Evolutionary conservation across 2,113 vertebrate genomes (phyloP).

Genomic region (Gymnocephalus cernua): DNA sequence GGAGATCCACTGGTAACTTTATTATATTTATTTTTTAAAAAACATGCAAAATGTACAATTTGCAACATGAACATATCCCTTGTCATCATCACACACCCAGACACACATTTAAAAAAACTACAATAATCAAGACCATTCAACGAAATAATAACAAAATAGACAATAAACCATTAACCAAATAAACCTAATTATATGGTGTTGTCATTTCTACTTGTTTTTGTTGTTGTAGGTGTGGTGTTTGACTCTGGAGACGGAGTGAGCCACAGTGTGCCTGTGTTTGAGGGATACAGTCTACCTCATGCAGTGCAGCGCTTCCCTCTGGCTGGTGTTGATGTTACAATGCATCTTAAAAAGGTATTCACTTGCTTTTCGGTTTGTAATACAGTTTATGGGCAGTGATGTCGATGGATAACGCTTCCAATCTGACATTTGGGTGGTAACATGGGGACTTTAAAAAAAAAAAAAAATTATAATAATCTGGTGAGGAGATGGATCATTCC

Average conservation of each 20-base stretch:
- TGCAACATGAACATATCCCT: no score
- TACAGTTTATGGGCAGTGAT: not conserved
- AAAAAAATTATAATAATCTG: not conserved
- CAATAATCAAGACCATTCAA: no score
- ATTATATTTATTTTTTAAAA: accelerated
- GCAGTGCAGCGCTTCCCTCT: constrained; percentile 82
- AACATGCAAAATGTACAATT: no score
- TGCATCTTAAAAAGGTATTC: constrained; percentile 82
- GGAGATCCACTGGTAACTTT: constrained; percentile 78
- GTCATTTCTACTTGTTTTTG: accelerated
- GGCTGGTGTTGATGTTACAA: constrained; percentile 82
- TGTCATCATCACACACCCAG: no score
- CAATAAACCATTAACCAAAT: no score
- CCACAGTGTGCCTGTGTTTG: constrained; percentile 85
- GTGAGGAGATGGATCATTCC: not conserved
- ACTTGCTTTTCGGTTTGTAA: not conserved
- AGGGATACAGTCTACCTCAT: constrained; percentile 83
- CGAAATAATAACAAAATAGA: no score
- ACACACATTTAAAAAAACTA: no score
- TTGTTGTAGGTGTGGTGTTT: constrained; percentile 80
- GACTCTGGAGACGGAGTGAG: constrained; percentile 85
- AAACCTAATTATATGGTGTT: no score
- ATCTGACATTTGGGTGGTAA: not conserved
- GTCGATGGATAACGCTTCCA: not conserved
- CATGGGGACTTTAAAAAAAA: no score